Evolutionary conservation across 2,113 vertebrate species (phyloP).

Genomic region (Spizaetus ornatus): DNA sequence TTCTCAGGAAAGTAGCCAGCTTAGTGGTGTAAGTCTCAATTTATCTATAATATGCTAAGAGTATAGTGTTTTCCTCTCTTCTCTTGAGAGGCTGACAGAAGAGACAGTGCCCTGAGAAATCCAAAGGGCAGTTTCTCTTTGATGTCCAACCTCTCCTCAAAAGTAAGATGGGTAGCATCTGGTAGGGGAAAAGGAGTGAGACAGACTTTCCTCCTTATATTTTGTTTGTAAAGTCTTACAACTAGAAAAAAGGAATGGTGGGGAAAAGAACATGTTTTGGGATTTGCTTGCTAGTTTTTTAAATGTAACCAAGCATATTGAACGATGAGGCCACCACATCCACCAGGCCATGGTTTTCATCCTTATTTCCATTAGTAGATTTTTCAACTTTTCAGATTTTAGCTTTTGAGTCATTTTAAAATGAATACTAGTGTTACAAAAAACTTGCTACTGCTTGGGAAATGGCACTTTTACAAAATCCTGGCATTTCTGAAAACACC

Average conservation of each 20-base stretch:
- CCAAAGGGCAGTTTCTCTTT: neutral
- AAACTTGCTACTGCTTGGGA: neutral
- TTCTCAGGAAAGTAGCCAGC: neutral
- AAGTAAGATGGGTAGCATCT: neutral
- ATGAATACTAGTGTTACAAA: neutral
- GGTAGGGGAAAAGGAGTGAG: neutral
- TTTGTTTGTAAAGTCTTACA: neutral
- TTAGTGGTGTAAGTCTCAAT: neutral
- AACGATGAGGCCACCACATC: rapidly evolving
- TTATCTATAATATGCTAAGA: neutral
- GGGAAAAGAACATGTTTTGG: neutral
- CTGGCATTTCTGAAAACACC: constrained; percentile 30
- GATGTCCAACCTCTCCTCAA: neutral
- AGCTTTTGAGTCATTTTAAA: neutral
- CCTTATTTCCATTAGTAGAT: neutral
- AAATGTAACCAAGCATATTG: neutral
- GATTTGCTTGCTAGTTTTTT: neutral
- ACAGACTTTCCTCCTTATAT: neutral
- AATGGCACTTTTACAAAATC: neutral
- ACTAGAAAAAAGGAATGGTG: neutral
- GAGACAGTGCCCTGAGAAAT: neutral
- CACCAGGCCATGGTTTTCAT: neutral
- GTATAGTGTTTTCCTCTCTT: neutral
- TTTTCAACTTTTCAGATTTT: neutral
- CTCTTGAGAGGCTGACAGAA: neutral